A percentile compares a stretch with the other conserved stretches of the same genome.
These are phyloP conservation scores for Hippoglossus hippoglossus DNA, from an alignment of 2,797 vertebrate species.

Conservation along the genomic window DNA sequence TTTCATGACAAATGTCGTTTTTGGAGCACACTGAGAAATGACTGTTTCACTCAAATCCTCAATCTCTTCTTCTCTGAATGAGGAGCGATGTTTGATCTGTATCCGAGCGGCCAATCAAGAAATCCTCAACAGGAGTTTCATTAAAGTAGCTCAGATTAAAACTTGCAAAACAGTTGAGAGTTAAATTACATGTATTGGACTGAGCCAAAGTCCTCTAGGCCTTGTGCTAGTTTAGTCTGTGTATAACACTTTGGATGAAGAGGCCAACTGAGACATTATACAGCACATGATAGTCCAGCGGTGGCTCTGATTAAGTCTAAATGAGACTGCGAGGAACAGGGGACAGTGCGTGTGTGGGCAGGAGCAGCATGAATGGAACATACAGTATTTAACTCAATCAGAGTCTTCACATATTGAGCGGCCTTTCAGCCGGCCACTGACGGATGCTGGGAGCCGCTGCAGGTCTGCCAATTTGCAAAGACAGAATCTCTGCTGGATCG, in stretches of 20 bases:
- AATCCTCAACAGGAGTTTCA: neutral
- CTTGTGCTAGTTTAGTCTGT: neutral
- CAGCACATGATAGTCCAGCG: conserved; percentile 20
- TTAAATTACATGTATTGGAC: neutral
- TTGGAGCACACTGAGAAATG: conserved; percentile 21
- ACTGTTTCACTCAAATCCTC: conserved; percentile 18
- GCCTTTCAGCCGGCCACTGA: conserved; percentile 34
- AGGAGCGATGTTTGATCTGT: too few relatives aligned
- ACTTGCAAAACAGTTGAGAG: neutral
- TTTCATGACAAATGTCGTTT: conserved; percentile 42
- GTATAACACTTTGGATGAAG: neutral
- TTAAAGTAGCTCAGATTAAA: neutral
- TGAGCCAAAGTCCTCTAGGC: neutral
- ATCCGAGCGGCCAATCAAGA: neutral
- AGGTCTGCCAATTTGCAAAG: conserved; percentile 22
- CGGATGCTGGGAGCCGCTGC: conserved; percentile 36
- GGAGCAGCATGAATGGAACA: conserved; percentile 31
- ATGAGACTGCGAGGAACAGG: conserved; percentile 11
- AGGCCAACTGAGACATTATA: neutral
- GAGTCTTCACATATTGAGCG: conserved; percentile 35
- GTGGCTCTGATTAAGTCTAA: conserved; percentile 37
- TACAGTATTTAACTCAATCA: conserved; percentile 33
- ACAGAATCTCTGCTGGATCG: conserved; percentile 39
- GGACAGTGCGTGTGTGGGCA: conserved; percentile 5
- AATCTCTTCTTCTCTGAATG: neutral